Base-by-base conservation (phyloP, 2,888 invertebrate species). In the Julus scanicus region DNA sequence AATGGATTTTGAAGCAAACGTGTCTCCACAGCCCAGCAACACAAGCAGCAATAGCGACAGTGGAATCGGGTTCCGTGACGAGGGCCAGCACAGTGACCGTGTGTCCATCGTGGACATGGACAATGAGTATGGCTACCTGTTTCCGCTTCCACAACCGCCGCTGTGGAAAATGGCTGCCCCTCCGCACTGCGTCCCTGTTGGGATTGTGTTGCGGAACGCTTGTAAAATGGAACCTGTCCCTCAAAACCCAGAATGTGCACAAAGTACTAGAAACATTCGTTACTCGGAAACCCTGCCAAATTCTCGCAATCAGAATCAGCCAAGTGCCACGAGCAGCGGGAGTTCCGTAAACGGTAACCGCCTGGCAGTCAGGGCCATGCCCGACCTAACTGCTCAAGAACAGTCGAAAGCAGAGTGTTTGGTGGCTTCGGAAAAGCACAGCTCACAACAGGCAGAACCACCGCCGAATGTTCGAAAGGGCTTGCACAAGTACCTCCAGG, bases 51-150 rank as follows among this genome's bases (percentile, higher is more conserved):
- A 98, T 92, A 97, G 97, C 88, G 98, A 98, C 92, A 98, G 98
- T 1, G 98, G 98, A 0, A 97, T 98, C 89, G 98, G 98, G 0
- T 98, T 98, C 91, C 95, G 97, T 90, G 97, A 97, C 91, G 97
- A 98, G 91, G 95, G 90, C 89, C 89, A 90, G 89, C 89, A 90
- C 89, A 90, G 91, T 90, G 91, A 92, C 89, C 89, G 91, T 49
- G 91, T 91, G 13, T 91, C 91, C 87, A 91, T 91, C 39, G 91
- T 91, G 13, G 91, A 92, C 87, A 91, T 91, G 89, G 90, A 90
- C 53, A 89, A 89, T 84, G 88, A 87, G 15, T 80, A 96, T 44
- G 90, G 90, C 89, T 89, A 90, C 89, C 90, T 91, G 90, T 90
- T 91, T 89, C 88, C 90, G 63, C 86, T 49, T 11, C 86, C 86